A percentile compares a stretch with the other conserved stretches of the same genome.
phyloP scores from a whole-genome alignment of 2,888 invertebrate species.

The Lasioglossum pauxillum region DNA sequence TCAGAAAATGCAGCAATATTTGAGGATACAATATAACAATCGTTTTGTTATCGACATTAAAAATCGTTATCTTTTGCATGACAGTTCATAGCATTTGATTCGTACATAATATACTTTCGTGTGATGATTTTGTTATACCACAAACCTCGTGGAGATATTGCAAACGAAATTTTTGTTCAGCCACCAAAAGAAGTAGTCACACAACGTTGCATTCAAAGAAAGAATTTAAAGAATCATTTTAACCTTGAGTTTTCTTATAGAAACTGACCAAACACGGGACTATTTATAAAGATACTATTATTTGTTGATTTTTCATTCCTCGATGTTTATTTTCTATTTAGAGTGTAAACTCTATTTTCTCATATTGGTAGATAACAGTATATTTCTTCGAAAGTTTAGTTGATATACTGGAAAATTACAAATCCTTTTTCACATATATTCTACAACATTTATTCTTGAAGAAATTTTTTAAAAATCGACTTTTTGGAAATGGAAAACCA shows the following conservation, averaged over 20 bases:
- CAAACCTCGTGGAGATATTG: neutral
- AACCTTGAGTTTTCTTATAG: neutral
- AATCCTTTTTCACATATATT: too few relatives aligned
- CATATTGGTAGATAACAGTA: neutral
- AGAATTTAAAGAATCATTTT: neutral
- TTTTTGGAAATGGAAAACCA: too few relatives aligned
- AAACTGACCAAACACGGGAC: neutral
- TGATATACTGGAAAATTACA: too few relatives aligned
- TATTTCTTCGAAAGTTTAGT: too few relatives aligned
- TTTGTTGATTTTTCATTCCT: neutral
- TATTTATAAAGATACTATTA: neutral
- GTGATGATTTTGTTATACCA: neutral
- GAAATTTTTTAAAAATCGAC: too few relatives aligned
- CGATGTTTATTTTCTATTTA: neutral
- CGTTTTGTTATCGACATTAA: conserved; percentile 51
- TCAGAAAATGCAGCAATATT: neutral
- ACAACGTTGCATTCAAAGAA: neutral
- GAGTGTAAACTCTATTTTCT: neutral
- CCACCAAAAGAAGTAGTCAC: neutral
- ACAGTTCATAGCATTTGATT: conserved; percentile 42
- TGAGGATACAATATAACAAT: conserved; percentile 3
- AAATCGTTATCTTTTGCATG: conserved; percentile 52
- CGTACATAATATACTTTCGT: conserved; percentile 20
- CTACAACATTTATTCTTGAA: too few relatives aligned
- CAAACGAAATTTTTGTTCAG: neutral